These are phyloP conservation scores for Astur gentilis DNA, from an alignment of 2,113 vertebrate species.

Conservation along the genomic window DNA sequence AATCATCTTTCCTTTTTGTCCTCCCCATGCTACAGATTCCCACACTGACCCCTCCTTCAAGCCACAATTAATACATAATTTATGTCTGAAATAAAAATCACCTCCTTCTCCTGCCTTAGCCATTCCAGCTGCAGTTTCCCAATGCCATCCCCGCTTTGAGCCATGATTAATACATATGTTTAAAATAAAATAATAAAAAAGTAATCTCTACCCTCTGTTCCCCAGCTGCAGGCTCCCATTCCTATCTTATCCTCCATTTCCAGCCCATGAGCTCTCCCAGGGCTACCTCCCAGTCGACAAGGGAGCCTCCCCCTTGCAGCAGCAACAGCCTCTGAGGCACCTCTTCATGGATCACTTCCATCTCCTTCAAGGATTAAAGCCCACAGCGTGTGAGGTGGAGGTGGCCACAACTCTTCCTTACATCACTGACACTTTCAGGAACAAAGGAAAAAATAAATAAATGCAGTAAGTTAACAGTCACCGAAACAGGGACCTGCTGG, in stretches of 20 bases:
- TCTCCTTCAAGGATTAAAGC: neutral
- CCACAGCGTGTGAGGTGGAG: neutral
- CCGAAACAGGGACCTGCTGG: neutral
- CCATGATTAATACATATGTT: constrained; percentile 38
- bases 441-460: neutral
- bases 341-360: neutral
- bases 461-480: neutral
- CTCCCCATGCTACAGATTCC: constrained; percentile 18
- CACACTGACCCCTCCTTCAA: constrained; percentile 59
- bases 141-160: neutral
- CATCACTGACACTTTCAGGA: neutral
- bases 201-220: constrained; percentile 43
- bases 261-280: neutral
- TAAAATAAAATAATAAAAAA: constrained; percentile 58
- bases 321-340: neutral
- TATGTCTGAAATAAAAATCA: constrained; percentile 66
- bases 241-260: constrained; percentile 33
- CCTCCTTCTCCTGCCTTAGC: constrained; percentile 45
- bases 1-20: constrained; percentile 61
- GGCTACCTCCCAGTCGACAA: neutral
- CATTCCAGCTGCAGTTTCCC: constrained; percentile 52
- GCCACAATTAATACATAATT: constrained; percentile 66
- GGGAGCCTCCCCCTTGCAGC: neutral
- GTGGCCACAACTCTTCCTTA: neutral
- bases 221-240: constrained; percentile 43